Percentiles rank a stretch among this genome's conserved stretches.
phyloP scores from a whole-genome alignment of 2,113 vertebrate genomes.

The Aplodontia rufa region DNA sequence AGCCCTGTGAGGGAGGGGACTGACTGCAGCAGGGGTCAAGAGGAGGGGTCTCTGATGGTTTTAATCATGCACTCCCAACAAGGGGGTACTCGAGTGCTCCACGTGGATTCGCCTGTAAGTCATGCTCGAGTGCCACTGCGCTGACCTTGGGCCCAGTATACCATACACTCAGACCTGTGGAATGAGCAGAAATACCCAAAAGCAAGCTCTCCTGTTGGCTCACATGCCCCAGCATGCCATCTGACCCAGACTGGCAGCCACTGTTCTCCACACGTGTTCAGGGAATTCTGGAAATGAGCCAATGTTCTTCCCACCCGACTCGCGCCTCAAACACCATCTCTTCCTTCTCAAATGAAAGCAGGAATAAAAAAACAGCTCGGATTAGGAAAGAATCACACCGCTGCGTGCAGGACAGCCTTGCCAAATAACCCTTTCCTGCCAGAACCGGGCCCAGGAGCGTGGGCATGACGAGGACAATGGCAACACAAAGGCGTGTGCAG shows the following conservation, averaged over 20 bases:
- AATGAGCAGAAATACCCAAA: too few species aligned
- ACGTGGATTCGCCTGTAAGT: not conserved
- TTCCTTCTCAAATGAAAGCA: not conserved
- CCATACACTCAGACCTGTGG: not conserved
- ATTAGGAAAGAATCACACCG: not conserved
- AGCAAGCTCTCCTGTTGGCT: not conserved
- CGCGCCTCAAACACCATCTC: not conserved
- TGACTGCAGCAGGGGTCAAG: not conserved
- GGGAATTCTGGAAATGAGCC: not conserved
- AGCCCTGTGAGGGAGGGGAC: not conserved
- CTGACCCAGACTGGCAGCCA: not conserved
- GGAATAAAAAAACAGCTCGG: not conserved
- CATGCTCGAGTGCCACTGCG: not conserved
- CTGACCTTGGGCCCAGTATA: not conserved
- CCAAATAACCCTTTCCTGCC: not conserved
- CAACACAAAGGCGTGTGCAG: not conserved
- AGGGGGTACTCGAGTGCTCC: not conserved
- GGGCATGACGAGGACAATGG: slow-evolving; percentile 28
- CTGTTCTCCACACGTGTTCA: not conserved
- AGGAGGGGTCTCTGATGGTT: not conserved
- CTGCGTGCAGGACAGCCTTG: not conserved
- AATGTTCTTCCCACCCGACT: too few species aligned
- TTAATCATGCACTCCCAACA: not conserved
- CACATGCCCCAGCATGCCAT: not conserved
- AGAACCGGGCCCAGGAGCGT: not conserved